Conservation (phyloP, 2,113 vertebrate species). For the Dasyurus viverrinus region DNA sequence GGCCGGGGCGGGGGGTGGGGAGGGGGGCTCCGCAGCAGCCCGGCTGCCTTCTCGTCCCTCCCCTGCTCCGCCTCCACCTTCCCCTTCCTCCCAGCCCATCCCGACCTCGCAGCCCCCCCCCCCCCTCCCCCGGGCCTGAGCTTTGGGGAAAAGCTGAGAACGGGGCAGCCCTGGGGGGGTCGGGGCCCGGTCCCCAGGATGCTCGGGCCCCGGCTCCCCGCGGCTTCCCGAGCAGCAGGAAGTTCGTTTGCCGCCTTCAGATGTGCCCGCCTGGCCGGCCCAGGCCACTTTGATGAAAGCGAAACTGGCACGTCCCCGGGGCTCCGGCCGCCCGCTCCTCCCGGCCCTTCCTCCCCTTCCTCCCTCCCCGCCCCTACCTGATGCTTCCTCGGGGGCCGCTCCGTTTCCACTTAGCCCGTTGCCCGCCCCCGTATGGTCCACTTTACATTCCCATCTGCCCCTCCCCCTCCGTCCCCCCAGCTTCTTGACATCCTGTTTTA, state of each 20-base stretch:
- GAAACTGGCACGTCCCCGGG: background rate
- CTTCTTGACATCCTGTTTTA: background rate
- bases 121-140: background rate
- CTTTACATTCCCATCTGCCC: background rate
- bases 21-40: background rate
- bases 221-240: background rate
- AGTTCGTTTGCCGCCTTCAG: background rate
- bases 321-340: background rate
- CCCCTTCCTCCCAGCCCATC: constrained; percentile 19
- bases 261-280: background rate
- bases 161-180: background rate
- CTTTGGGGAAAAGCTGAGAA: background rate
- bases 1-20: background rate
- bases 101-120: background rate
- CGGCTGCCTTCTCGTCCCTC: background rate
- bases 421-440: background rate
- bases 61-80: background rate
- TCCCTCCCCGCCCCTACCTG: background rate
- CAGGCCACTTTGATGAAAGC: constrained; percentile 14
- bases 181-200: background rate
- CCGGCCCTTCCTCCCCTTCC: background rate
- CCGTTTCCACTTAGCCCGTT: background rate
- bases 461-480: background rate
- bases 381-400: background rate
- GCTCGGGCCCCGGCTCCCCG: background rate